A percentile compares a stretch with the other conserved stretches of the same genome.
phyloP scores from a whole-genome alignment of 2,888 invertebrate species.

The Lochmaea crataegi region DNA sequence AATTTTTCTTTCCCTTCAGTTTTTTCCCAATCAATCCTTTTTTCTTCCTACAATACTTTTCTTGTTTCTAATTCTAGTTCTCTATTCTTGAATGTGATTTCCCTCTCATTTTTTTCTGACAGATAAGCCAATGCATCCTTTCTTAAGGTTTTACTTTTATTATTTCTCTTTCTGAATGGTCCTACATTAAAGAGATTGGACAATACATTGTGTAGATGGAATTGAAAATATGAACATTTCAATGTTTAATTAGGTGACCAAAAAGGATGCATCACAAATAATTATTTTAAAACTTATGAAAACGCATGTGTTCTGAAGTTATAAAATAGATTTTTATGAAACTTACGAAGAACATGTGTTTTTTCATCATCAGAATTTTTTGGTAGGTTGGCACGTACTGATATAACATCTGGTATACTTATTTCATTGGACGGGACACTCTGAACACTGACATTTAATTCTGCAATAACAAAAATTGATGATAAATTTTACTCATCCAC shows the following conservation, averaged over 20 bases:
- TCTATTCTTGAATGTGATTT: constrained; percentile 8
- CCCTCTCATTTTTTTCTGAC: constrained; percentile 19
- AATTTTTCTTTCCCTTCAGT: constrained; percentile 24
- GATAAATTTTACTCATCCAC: no score
- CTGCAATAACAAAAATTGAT: no score
- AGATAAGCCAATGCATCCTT: constrained; percentile 18
- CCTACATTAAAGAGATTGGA: constrained; percentile 3
- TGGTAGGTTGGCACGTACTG: no score
- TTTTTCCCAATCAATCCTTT: constrained; percentile 25
- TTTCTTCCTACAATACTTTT: constrained; percentile 16
- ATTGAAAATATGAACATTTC: background rate
- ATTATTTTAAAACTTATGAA: no score
- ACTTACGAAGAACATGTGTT: no score
- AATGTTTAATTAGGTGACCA: background rate
- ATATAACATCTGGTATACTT: no score
- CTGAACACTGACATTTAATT: no score
- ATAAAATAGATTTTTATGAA: no score
- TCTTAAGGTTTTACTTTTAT: constrained; percentile 14
- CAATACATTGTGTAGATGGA: background rate
- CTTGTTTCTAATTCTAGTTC: constrained; percentile 18
- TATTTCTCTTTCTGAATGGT: constrained; percentile 10
- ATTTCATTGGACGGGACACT: no score
- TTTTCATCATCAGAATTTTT: no score
- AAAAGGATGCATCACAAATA: no score
- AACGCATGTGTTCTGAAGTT: no score